Percentiles rank a stretch among this genome's conserved stretches.
These are phyloP conservation scores for Hydropsyche tenuis DNA, from an alignment of 1,140 invertebrate genomes.

Conservation along the genomic window DNA sequence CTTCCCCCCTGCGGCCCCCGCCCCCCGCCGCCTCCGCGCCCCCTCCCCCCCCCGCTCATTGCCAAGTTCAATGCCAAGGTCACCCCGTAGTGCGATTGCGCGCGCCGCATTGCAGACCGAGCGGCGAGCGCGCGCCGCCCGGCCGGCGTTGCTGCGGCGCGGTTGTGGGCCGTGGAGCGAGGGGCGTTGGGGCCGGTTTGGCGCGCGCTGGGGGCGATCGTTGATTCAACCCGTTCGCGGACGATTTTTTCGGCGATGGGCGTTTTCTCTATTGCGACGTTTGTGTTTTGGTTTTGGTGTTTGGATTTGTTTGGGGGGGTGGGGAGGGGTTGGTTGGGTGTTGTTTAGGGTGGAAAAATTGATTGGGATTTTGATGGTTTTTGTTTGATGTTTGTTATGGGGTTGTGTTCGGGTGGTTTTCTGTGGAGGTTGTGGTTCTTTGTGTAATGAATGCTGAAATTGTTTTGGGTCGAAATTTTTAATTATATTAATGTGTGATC, in stretches of 20 bases:
- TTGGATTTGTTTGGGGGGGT: no score
- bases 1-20: not conserved
- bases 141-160: not conserved
- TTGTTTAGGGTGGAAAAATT: no score
- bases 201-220: not conserved
- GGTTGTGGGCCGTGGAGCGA: not conserved
- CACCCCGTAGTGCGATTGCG: conserved; percentile 48
- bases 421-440: no score
- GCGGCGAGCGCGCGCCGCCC: conserved; percentile 10
- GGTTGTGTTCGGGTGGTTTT: no score
- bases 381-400: no score
- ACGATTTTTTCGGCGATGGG: not conserved
- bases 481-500: no score
- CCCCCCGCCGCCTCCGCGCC: conserved; percentile 4
- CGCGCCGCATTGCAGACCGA: conserved; percentile 50
- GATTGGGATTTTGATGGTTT: no score
- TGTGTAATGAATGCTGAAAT: no score
- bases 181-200: not conserved
- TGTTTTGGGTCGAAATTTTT: no score
- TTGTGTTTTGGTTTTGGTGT: not conserved
- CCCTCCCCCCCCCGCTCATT: conserved; percentile 44
- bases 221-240: conserved; percentile 23
- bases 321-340: no score
- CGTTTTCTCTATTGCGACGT: not conserved
- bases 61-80: conserved; percentile 52